Base-by-base conservation (phyloP, 1,140 invertebrate species). In the Pogonomyrmex barbatus region DNA sequence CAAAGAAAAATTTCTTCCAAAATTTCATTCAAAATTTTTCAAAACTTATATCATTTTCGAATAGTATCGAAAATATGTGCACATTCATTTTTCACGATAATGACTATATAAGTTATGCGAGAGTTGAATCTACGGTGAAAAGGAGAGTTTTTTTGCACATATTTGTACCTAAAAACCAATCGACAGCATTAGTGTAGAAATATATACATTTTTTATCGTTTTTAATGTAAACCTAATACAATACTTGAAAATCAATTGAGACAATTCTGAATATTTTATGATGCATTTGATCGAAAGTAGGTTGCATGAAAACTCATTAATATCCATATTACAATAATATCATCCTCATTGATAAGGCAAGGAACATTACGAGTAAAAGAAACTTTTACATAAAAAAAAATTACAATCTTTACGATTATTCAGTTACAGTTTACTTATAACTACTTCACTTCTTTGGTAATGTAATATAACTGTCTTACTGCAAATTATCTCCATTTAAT, bases 271-370 rank as follows among this genome's bases (percentile, higher is more conserved):
- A 39, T n/a, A 63, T 63, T 63, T 39, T 39, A 63, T 0, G 14
- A 39, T n/a, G 14, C 33, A 14, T 52, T 17, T 33, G 45, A n/a
- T 14, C 14, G 6, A 71, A 52, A 33, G 14, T 52, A 2, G 14
- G 12, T 52, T 9, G 4, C 5, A n/a, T 24, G 14, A 70, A 50
- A 14, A 36, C 68, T 71, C 14, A 3, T 71, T 71, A 71, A 52
- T 71, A 52, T 52, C 45, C 68, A 36, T 8, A 71, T 71, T 71
- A 52, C 68, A 71, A 71, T 50, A 71, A 71, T 50, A 45, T 50
- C 42, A n/a, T 71, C 30, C 24, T 71, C 68, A 36, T 71, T 52
- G 52, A 17, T 3, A 71, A 33, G 12, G 1, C 50, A 70, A 71
- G 45, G 52, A 52, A 71, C 50, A 33, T 33, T 30, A 30, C 17